Base-by-base conservation (phyloP, 2,113 vertebrate species). In the Brachyistius frenatus region DNA sequence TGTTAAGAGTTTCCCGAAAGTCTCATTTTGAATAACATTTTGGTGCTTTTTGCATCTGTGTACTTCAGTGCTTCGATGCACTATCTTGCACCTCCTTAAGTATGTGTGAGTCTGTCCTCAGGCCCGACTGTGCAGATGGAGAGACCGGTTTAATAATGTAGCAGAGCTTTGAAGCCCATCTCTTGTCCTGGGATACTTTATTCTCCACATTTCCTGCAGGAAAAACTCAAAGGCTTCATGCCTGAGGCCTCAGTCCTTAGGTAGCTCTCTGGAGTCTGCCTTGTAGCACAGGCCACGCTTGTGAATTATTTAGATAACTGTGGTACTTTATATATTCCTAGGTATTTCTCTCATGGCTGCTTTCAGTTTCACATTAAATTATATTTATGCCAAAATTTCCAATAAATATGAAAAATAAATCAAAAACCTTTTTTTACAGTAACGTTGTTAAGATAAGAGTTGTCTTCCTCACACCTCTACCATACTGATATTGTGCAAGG, bases 61-160 rank as follows among this genome's bases (percentile, higher is more conserved):
- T 35, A 41, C 62, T 8, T 76, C 49, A 54, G 4, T 3, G 14
- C 54, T 47, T 32, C 54, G 62, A 55, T 33, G 61, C 75, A 65
- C 37, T 35, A 66, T 78, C 41, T 68, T 67, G 49, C 54, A 83
- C 70, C 75, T 88, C 70, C 77, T 64, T n/a, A 37, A 39, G 79
- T 73, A 74, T 75, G 73, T 82, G 69, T 73, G 67, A 66, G 76
- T 81, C 54, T 92, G 80, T 86, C 83, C 84, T 81, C 73, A 32
- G 44, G 74, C 73, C 50, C 30, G 36, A 57, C 69, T 83, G 64
- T 91, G 78, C 88, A 88, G 87, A 89, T 88, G 80, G 81, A 73
- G 79, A 81, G 50, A 56, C 33, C 23, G 16, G 73, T 90, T 90
- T 90, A 89, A 92, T 93, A 84, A 93, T 87, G 82, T 66, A 87